phyloP scores from a whole-genome alignment of 2,888 invertebrate genomes.

The Ophonus ardosiacus region DNA sequence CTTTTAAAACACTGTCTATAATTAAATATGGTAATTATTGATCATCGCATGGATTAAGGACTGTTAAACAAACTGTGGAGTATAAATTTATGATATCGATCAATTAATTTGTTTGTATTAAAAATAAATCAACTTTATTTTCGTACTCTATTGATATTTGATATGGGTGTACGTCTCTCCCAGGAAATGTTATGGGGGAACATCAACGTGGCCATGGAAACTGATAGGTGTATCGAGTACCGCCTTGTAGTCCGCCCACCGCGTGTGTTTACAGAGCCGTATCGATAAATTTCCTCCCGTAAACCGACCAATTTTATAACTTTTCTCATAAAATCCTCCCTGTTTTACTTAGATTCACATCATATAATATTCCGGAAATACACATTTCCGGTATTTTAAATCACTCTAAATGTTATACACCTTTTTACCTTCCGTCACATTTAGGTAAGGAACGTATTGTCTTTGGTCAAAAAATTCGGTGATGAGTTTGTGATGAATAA shows the following conservation, averaged over 20 bases:
- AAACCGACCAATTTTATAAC: neutral
- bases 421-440: too few relatives aligned
- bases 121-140: too few relatives aligned
- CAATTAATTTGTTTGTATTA: too few relatives aligned
- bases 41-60: too few relatives aligned
- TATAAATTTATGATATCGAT: too few relatives aligned
- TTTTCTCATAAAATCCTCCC: neutral
- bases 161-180: neutral
- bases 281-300: neutral
- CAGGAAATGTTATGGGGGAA: neutral
- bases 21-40: too few relatives aligned
- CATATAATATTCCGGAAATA: neutral
- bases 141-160: constrained; percentile 1
- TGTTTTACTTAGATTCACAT: neutral
- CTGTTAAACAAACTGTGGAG: too few relatives aligned
- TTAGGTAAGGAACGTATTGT: too few relatives aligned
- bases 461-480: too few relatives aligned
- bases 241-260: constrained; percentile 16
- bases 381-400: neutral
- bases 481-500: too few relatives aligned
- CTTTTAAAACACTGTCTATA: too few relatives aligned
- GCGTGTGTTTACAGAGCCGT: constrained; percentile 34
- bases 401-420: too few relatives aligned
- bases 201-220: constrained; percentile 34
- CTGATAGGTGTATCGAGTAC: constrained; percentile 40